Conservation (phyloP, 2,113 vertebrate genomes). For the Catharus bicknelli region DNA sequence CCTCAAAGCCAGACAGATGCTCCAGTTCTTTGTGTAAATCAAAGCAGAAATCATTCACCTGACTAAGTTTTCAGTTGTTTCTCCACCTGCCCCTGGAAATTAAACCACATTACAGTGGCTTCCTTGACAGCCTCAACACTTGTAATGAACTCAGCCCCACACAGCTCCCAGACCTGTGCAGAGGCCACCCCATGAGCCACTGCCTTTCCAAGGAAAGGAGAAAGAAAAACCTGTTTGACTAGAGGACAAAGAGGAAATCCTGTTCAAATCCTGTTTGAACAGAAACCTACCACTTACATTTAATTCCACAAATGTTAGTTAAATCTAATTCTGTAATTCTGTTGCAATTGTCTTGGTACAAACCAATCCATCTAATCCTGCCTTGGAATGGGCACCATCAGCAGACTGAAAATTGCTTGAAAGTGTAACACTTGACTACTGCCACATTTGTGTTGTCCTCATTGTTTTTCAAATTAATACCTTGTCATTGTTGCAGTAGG, state of each 20-base stretch:
- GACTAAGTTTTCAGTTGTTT: background rate
- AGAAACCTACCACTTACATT: background rate
- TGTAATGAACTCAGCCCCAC: background rate
- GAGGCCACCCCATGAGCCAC: background rate
- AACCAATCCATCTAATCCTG: conserved; percentile 63
- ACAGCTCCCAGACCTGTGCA: background rate
- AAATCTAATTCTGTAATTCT: background rate
- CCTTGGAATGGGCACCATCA: conserved; percentile 61
- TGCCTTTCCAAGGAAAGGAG: background rate
- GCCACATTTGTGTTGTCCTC: conserved; percentile 80
- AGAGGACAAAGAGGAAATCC: background rate
- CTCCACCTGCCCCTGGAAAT: background rate
- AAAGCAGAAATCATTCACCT: background rate
- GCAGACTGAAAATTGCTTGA: conserved; percentile 79
- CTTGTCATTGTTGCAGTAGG: conserved; percentile 89
- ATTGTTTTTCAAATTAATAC: conserved; percentile 93
- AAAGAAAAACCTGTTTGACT: background rate
- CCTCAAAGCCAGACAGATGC: background rate
- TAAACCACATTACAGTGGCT: fast-evolving
- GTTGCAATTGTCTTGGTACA: conserved; percentile 40
- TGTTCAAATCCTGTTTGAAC: background rate
- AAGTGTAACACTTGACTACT: conserved; percentile 83
- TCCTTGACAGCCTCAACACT: background rate
- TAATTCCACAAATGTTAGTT: conserved; percentile 16
- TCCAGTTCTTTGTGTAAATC: background rate